Conservation (phyloP, 2,888 invertebrate genomes). For the Odontocolon sp. region DNA sequence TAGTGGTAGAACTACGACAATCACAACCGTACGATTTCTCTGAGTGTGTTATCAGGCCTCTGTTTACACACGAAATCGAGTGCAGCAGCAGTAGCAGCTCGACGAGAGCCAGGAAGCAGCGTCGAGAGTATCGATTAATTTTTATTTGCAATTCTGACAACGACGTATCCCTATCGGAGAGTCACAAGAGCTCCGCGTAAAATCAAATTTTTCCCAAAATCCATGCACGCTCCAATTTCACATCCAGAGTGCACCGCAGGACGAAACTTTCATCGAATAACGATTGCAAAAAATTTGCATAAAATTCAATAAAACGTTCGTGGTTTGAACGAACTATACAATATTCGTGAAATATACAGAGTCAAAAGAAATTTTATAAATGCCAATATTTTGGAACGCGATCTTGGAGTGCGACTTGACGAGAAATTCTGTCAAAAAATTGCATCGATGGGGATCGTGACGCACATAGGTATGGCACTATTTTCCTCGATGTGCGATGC, state of each 20-base stretch:
- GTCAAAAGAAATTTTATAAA: slow-evolving; percentile 1
- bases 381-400: too few relatives aligned
- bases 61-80: slow-evolving; percentile 15
- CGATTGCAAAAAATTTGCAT: slow-evolving; percentile 46
- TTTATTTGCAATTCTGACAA: slow-evolving; percentile 5
- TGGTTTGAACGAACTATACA: slow-evolving; percentile 26
- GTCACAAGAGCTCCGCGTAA: neutral
- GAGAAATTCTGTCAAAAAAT: slow-evolving; percentile 4
- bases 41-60: neutral
- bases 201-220: neutral
- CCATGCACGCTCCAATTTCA: neutral
- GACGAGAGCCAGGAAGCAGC: neutral
- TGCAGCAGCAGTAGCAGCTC: neutral
- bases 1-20: neutral
- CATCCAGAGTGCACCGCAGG: neutral
- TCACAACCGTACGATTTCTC: neutral
- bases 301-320: slow-evolving; percentile 21
- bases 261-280: slow-evolving; percentile 12
- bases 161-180: neutral
- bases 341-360: slow-evolving; percentile 19
- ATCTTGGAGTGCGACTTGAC: neutral
- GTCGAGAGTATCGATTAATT: slow-evolving; percentile 1
- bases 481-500: neutral
- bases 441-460: neutral
- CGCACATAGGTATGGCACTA: neutral